These are phyloP conservation scores for Drosophila acutilabella DNA, from an alignment of 2,888 invertebrate genomes.

Conservation along the genomic window DNA sequence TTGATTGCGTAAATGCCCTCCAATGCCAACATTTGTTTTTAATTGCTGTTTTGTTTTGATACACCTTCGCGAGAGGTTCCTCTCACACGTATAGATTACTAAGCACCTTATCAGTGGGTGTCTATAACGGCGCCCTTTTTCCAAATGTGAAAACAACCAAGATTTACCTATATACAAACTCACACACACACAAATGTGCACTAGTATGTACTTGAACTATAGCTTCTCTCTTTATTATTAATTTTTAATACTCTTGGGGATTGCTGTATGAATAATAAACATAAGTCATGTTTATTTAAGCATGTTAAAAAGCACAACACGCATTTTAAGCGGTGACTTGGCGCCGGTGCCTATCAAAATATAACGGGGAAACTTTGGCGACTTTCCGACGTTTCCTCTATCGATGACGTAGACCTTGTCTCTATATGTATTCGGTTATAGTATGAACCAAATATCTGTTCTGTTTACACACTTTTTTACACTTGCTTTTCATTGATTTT, in stretches of 20 bases:
- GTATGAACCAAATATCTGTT: slow-evolving; percentile 39
- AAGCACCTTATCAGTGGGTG: slow-evolving; percentile 56
- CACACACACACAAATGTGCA: background rate
- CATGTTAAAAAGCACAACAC: slow-evolving; percentile 25
- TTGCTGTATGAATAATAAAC: background rate
- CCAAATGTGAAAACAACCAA: slow-evolving; percentile 1
- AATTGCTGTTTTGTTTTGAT: slow-evolving; percentile 77
- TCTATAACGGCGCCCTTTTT: slow-evolving; percentile 35
- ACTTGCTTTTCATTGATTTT: slow-evolving; percentile 72
- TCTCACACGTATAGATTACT: slow-evolving; percentile 25
- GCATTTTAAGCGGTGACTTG: slow-evolving; percentile 40
- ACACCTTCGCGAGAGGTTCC: slow-evolving; percentile 53
- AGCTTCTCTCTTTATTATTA: background rate
- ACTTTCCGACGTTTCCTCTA: slow-evolving; percentile 33
- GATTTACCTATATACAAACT: slow-evolving; percentile 7
- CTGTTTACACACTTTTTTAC: slow-evolving; percentile 67
- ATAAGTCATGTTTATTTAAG: slow-evolving; percentile 1
- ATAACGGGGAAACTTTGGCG: slow-evolving; percentile 24
- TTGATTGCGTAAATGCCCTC: slow-evolving; percentile 53
- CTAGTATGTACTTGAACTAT: background rate
- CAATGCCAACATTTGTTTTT: slow-evolving; percentile 62
- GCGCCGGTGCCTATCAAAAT: slow-evolving; percentile 16
- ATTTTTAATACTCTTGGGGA: too few species aligned
- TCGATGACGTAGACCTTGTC: slow-evolving; percentile 59
- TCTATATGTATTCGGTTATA: slow-evolving; percentile 1